Conservation (phyloP, 2,797 vertebrate genomes). For the Sebastes ruberrimus region DNA sequence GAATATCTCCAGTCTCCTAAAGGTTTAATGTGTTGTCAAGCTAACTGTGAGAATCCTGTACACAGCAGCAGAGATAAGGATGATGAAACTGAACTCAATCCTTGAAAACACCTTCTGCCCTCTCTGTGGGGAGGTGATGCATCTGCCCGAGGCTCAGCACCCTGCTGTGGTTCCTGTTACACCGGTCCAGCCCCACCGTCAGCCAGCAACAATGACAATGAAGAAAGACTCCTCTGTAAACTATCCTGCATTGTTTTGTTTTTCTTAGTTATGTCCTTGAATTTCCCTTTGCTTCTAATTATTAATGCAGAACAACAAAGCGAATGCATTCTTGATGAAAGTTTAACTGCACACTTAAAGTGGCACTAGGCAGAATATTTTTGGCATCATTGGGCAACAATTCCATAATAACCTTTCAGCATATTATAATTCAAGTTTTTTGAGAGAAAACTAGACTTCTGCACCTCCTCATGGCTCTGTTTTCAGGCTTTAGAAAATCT, state of each 20-base stretch:
- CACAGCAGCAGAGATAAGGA: slow-evolving; percentile 1
- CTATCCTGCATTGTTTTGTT: neutral
- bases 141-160: slow-evolving; percentile 7
- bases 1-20: neutral
- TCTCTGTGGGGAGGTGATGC: slow-evolving; percentile 1
- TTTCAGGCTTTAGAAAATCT: too few relatives aligned
- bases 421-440: accelerated
- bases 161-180: slow-evolving; percentile 16
- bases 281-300: neutral
- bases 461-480: too few relatives aligned
- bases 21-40: neutral
- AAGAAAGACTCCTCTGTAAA: neutral
- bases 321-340: neutral
- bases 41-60: neutral
- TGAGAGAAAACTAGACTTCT: too few relatives aligned
- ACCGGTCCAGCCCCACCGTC: neutral
- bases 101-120: neutral
- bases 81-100: slow-evolving; percentile 19
- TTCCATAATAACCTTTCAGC: too few relatives aligned
- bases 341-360: too few relatives aligned
- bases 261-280: neutral
- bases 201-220: neutral
- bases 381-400: too few relatives aligned
- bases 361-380: too few relatives aligned
- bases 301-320: neutral